phyloP scores from a whole-genome alignment of 2,797 vertebrate species.

The Gymnoscopelus braueri region DNA sequence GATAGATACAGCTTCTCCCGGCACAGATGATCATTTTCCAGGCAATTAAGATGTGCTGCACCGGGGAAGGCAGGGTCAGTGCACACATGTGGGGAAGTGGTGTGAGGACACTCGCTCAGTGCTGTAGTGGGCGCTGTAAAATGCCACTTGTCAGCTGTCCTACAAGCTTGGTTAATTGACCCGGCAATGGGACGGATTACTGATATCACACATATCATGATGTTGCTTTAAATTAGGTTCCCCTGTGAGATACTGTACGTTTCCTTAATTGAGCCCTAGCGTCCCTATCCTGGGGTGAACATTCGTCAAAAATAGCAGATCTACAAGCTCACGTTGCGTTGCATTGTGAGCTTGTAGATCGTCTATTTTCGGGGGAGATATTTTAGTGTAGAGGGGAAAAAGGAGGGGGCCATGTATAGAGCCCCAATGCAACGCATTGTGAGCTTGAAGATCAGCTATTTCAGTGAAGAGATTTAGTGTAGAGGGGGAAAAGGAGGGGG shows the following conservation, averaged over 20 bases:
- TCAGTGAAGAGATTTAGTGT: too few relatives aligned
- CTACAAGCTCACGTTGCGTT: too few relatives aligned
- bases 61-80: constrained; percentile 66
- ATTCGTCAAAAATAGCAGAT: too few relatives aligned
- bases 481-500: too few relatives aligned
- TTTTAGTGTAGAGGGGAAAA: too few relatives aligned
- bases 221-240: constrained; percentile 49
- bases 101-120: constrained; percentile 50
- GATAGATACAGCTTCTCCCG: constrained; percentile 44
- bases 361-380: too few relatives aligned
- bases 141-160: constrained; percentile 71
- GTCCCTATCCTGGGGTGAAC: too few relatives aligned
- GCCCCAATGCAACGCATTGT: too few relatives aligned
- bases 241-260: constrained; percentile 22
- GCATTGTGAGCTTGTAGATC: too few relatives aligned
- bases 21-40: constrained; percentile 77
- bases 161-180: constrained; percentile 75
- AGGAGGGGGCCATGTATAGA: too few relatives aligned
- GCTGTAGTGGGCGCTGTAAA: constrained; percentile 65
- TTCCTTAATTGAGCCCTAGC: constrained; percentile 13
- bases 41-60: constrained; percentile 72
- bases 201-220: constrained; percentile 67
- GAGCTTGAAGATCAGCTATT: too few relatives aligned
- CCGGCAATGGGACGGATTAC: constrained; percentile 62
- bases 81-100: constrained; percentile 59